phyloP scores from a whole-genome alignment of 2,113 vertebrate genomes.

The Dasyornis broadbenti region DNA sequence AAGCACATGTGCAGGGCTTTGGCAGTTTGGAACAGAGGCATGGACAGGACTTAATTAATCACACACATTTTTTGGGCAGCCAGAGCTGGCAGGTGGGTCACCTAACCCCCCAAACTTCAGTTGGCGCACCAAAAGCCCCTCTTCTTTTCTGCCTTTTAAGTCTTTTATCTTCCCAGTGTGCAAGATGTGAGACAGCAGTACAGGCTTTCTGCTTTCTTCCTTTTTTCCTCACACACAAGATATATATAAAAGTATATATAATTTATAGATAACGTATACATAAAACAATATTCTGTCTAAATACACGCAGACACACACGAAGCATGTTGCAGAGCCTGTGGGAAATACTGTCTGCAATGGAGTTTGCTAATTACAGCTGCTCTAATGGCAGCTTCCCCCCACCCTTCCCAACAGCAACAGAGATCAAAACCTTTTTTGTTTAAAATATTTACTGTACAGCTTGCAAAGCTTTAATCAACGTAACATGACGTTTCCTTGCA shows the following conservation, averaged over 20 bases:
- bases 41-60: neutral
- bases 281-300: conserved; percentile 25
- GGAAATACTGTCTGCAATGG: conserved; percentile 41
- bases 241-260: neutral
- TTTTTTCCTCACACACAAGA: neutral
- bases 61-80: neutral
- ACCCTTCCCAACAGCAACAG: conserved; percentile 43
- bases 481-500: conserved; percentile 54
- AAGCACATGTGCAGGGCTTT: neutral
- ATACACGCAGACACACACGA: conserved; percentile 23
- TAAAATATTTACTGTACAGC: conserved; percentile 60
- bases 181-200: neutral
- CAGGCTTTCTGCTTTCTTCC: neutral
- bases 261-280: conserved; percentile 6
- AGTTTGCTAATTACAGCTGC: conserved; percentile 58
- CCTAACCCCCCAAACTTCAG: neutral
- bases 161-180: neutral
- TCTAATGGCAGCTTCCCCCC: conserved; percentile 49
- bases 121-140: neutral
- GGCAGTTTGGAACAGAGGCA: neutral
- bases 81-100: neutral
- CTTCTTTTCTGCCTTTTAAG: neutral
- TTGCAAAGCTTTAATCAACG: conserved; percentile 53
- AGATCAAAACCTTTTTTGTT: conserved; percentile 70
- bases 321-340: conserved; percentile 37